Conservation (phyloP, 2,888 invertebrate genomes). For the Lochmaea crataegi region DNA sequence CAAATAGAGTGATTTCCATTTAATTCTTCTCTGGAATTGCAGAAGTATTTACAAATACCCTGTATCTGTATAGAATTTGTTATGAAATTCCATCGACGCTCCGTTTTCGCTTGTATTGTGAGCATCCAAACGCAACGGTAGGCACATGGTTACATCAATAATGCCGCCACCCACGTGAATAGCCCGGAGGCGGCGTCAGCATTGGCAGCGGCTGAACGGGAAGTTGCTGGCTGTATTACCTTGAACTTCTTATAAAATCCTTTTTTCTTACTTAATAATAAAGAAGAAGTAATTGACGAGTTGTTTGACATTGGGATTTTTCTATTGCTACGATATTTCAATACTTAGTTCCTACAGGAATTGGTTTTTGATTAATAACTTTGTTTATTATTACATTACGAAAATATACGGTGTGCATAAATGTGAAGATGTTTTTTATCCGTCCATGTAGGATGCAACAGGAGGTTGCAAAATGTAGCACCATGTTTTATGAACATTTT, state of each 20-base stretch:
- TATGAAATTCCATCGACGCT: slow-evolving; percentile 11
- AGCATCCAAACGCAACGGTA: slow-evolving; percentile 11
- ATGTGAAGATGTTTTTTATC: too few species aligned
- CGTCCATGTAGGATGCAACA: too few species aligned
- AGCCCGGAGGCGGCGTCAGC: slow-evolving; percentile 3
- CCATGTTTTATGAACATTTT: too few species aligned
- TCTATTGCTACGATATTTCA: too few species aligned
- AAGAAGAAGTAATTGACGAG: not conserved
- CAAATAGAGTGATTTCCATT: too few species aligned
- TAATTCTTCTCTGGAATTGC: too few species aligned
- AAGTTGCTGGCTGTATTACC: not conserved
- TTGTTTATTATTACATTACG: too few species aligned
- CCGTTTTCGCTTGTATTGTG: slow-evolving; percentile 1
- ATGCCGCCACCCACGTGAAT: slow-evolving; percentile 15
- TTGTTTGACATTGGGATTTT: not conserved
- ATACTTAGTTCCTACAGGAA: too few species aligned
- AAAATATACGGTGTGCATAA: too few species aligned
- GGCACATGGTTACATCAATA: slow-evolving; percentile 19
- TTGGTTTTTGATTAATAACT: too few species aligned
- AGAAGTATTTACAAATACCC: not conserved
- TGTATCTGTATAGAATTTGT: not conserved
- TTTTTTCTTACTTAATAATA: not conserved
- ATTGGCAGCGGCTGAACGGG: slow-evolving; percentile 6
- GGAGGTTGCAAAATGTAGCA: too few species aligned
- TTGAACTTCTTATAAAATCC: slow-evolving; percentile 7